Base-by-base conservation (phyloP, 2,888 invertebrate species). In the Tribolium freemani region DNA sequence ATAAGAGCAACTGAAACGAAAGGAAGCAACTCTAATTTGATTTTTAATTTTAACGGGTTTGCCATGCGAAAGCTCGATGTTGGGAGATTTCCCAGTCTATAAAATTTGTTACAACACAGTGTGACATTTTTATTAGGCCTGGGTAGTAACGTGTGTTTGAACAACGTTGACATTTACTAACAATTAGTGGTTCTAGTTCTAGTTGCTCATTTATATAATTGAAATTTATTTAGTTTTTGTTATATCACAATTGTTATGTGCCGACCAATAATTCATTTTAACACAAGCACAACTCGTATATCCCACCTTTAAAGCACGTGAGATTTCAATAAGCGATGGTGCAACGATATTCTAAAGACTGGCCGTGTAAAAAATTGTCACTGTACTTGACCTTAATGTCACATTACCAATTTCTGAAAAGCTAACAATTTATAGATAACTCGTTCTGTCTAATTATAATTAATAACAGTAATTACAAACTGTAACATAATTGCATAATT, bases 311-410 rank as follows among this genome's bases (percentile, higher is more conserved):
- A 38, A 38, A 38, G 16, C 38, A 38, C 38, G 38, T 9, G 38
- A 6, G 38, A 38, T 38, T 38, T n/a, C 38, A 38, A 38, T 38
- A 38, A 38, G 6, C 38, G 9, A 38, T 38, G 56, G 38, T 56
- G 56, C 16, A 56, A 56, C 26, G 8, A 6, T 10, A 26, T 10
- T 26, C 20, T 13, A 38, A 10, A 11, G 38, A 56, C 10, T 8
- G 38, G 38, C n/a, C 8, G 8, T 38, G 38, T 45, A 10, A 45
- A 58, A 57, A 58, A 21, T 11, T 58, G 58, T 58, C 46, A 58
- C 58, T 58, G 58, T 58, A 45, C 58, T 58, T 58, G 58, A 58
- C 58, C 58, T 58, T 58, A 58, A 58, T 58, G 46, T 46, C 58
- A 46, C n/a, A 46, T 58, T 58, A 21, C 56, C 5, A 56, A 20